Conservation (phyloP, 2,888 invertebrate species). For the Spialia ferax region DNA sequence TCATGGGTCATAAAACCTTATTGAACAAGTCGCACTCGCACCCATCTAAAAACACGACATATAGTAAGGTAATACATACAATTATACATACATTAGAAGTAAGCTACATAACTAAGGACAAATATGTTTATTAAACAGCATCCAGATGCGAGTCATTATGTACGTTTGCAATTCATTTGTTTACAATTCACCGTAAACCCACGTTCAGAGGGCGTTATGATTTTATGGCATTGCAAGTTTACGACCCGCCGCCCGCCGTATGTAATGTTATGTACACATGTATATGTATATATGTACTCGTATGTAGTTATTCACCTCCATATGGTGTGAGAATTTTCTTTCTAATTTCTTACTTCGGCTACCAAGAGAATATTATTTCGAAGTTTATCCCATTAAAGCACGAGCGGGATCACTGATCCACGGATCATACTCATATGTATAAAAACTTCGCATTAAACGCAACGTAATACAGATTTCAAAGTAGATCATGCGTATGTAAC, state of each 20-base stretch:
- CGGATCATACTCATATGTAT: neutral
- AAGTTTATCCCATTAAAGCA: neutral
- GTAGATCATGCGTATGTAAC: slow-evolving; percentile 18
- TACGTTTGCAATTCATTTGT: slow-evolving; percentile 59
- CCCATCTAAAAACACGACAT: no score
- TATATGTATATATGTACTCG: neutral
- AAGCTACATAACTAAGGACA: slow-evolving; percentile 56
- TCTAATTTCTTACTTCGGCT: neutral
- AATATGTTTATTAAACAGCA: slow-evolving; percentile 72
- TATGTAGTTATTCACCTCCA: neutral
- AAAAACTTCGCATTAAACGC: neutral
- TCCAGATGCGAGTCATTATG: slow-evolving; percentile 66
- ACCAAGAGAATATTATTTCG: neutral
- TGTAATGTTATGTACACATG: neutral
- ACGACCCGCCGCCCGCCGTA: slow-evolving; percentile 30
- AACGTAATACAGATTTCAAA: slow-evolving; percentile 4
- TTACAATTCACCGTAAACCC: slow-evolving; percentile 50
- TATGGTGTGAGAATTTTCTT: neutral
- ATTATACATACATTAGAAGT: no score
- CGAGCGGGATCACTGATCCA: neutral
- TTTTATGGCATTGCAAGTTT: slow-evolving; percentile 31
- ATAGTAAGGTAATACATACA: no score
- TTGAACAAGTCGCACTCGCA: slow-evolving; percentile 15
- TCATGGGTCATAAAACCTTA: slow-evolving; percentile 25
- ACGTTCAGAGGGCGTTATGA: slow-evolving; percentile 29